A percentile compares a stretch with the other conserved stretches of the same genome.
Conservation (phyloP, 2,888 invertebrate species). For the Ptilodon capucinus region DNA sequence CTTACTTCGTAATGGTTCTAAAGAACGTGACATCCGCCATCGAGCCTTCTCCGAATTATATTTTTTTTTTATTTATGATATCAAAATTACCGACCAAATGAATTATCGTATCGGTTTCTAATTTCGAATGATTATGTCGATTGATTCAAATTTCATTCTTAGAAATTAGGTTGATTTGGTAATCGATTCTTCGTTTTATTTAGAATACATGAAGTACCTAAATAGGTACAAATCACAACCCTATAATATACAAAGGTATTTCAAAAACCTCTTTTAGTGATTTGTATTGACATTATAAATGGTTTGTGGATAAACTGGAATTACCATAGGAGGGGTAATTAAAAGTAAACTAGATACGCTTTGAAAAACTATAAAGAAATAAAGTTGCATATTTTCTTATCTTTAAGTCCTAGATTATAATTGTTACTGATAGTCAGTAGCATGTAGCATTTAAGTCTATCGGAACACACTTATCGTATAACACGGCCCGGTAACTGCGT, state of each 20-base stretch:
- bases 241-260: not conserved
- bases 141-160: conserved; percentile 21
- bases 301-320: no score
- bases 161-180: conserved; percentile 7
- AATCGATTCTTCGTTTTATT: no score
- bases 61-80: conserved; percentile 18
- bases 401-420: conserved; percentile 4
- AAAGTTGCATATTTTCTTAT: no score
- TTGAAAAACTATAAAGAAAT: no score
- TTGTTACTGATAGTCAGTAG: conserved; percentile 1
- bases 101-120: conserved; percentile 19
- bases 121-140: conserved; percentile 25
- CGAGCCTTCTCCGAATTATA: conserved; percentile 19
- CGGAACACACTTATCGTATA: conserved; percentile 39
- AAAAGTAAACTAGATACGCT: no score
- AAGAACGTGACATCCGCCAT: conserved; percentile 47
- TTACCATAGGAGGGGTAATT: no score
- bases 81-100: conserved; percentile 25
- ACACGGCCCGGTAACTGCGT: conserved; percentile 40
- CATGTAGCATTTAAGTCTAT: conserved; percentile 12
- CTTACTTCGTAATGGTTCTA: conserved; percentile 34
- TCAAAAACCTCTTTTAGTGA: no score
- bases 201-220: no score
- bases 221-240: no score
- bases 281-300: no score